These are phyloP conservation scores for Toxotes jaculatrix DNA, from an alignment of 2,113 vertebrate genomes.

Conservation along the genomic window DNA sequence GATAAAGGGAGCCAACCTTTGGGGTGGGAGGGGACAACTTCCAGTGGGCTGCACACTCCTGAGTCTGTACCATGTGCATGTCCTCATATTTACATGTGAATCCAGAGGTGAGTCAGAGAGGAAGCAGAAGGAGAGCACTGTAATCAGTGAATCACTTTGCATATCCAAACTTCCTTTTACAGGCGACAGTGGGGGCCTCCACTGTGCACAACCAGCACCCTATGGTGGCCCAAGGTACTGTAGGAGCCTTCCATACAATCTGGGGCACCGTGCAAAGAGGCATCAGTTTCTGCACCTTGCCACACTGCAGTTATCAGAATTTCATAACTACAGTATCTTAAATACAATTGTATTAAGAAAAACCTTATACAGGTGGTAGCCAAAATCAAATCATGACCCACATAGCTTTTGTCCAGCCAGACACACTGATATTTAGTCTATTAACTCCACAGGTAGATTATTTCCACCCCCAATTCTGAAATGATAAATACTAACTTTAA, in stretches of 20 bases:
- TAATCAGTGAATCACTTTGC: slow-evolving; percentile 63
- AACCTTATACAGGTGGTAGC: slow-evolving; percentile 11
- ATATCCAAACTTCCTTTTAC: slow-evolving; percentile 78
- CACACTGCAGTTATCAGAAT: slow-evolving; percentile 63
- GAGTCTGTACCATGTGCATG: slow-evolving; percentile 46
- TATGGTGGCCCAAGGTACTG: slow-evolving; percentile 33
- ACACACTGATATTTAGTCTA: background rate
- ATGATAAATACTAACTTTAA: background rate
- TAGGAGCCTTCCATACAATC: slow-evolving; percentile 38
- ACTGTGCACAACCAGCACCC: slow-evolving; percentile 41
- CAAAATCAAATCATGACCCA: slow-evolving; percentile 48
- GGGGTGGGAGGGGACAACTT: slow-evolving; percentile 52
- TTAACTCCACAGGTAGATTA: background rate
- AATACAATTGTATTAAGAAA: slow-evolving; percentile 49
- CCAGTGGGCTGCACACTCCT: slow-evolving; percentile 14
- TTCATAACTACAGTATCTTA: slow-evolving; percentile 50
- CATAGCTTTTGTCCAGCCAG: slow-evolving; percentile 24
- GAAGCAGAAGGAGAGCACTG: slow-evolving; percentile 62
- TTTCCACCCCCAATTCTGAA: background rate
- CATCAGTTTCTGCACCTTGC: slow-evolving; percentile 41
- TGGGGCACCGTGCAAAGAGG: slow-evolving; percentile 28
- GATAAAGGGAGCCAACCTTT: slow-evolving; percentile 72
- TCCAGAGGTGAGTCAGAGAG: slow-evolving; percentile 65
- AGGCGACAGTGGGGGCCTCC: slow-evolving; percentile 47
- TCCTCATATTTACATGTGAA: slow-evolving; percentile 70